Evolutionary conservation across 2,797 vertebrate species (phyloP).

Genomic region (Takifugu ocellatus): DNA sequence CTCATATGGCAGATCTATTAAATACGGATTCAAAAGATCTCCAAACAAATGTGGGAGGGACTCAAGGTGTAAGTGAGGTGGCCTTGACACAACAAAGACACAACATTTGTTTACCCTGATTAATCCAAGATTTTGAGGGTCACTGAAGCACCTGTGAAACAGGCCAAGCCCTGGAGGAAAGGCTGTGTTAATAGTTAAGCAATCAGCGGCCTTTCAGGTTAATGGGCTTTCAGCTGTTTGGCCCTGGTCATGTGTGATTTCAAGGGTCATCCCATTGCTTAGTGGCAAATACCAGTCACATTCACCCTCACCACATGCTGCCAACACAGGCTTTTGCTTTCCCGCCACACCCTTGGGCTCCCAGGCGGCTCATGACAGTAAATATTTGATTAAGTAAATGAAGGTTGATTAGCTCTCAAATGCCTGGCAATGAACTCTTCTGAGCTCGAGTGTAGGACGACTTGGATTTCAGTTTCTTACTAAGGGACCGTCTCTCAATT

Average conservation of each 20-base stretch:
- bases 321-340: slow-evolving; percentile 36
- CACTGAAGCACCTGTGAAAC: slow-evolving; percentile 71
- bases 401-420: slow-evolving; percentile 64
- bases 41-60: slow-evolving; percentile 37
- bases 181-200: slow-evolving; percentile 73
- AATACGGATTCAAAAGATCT: slow-evolving; percentile 39
- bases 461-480: slow-evolving; percentile 47
- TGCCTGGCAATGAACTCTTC: slow-evolving; percentile 31
- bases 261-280: slow-evolving; percentile 67
- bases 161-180: slow-evolving; percentile 65
- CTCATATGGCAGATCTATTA: slow-evolving; percentile 67
- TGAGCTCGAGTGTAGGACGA: slow-evolving; percentile 33
- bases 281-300: slow-evolving; percentile 60
- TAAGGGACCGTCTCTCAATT: slow-evolving; percentile 55
- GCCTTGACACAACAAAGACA: slow-evolving; percentile 59
- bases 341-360: slow-evolving; percentile 50
- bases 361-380: slow-evolving; percentile 55
- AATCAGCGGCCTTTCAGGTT: slow-evolving; percentile 79
- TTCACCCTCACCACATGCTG: slow-evolving; percentile 60
- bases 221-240: slow-evolving; percentile 75
- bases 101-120: slow-evolving; percentile 75
- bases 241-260: slow-evolving; percentile 76
- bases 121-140: slow-evolving; percentile 64
- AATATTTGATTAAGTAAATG: slow-evolving; percentile 74
- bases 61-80: slow-evolving; percentile 45